Percentiles rank a stretch among this genome's conserved stretches.
Evolutionary conservation across 2,113 vertebrate genomes (phyloP).

Genomic region (Oxygymnocypris stewartii): DNA sequence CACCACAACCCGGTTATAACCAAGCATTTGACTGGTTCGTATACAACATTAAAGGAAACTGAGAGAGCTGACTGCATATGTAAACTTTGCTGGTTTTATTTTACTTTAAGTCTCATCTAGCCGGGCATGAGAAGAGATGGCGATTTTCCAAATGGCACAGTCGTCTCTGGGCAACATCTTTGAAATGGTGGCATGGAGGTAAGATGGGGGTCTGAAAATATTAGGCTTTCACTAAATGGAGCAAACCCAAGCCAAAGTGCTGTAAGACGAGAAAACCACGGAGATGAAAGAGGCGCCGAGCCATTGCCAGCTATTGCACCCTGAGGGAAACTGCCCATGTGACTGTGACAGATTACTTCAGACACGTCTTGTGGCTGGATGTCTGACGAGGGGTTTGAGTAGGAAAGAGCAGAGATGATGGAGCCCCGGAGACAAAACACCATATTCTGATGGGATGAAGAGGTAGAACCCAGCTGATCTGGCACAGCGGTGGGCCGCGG

Average conservation of each 20-base stretch:
- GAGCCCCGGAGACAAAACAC: constrained; percentile 83
- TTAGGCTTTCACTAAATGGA: constrained; percentile 52
- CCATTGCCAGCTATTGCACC: constrained; percentile 74
- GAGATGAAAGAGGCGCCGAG: constrained; percentile 51
- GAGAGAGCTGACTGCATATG: constrained; percentile 3
- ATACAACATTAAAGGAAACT: constrained; percentile 7
- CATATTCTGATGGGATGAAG: constrained; percentile 60
- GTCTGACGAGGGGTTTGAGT: constrained; percentile 58
- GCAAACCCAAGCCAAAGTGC: constrained; percentile 40
- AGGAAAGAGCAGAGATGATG: constrained; percentile 78
- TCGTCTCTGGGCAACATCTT: constrained; percentile 58
- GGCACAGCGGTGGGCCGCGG: constrained; percentile 39
- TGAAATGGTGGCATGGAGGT: constrained; percentile 55
- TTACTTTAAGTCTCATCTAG: constrained; percentile 55
- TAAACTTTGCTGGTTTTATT: constrained; percentile 42
- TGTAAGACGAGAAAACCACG: not conserved
- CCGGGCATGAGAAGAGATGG: constrained; percentile 72
- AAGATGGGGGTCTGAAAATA: constrained; percentile 55
- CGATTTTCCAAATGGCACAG: constrained; percentile 66
- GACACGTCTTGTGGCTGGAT: constrained; percentile 53
- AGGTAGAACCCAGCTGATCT: not conserved
- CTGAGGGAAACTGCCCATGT: constrained; percentile 64
- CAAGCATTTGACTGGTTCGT: not conserved
- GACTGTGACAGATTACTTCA: constrained; percentile 63
- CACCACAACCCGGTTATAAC: not conserved